Evolutionary conservation across 2,888 invertebrate species (phyloP).

Genomic region (Drosophila leonis): DNA sequence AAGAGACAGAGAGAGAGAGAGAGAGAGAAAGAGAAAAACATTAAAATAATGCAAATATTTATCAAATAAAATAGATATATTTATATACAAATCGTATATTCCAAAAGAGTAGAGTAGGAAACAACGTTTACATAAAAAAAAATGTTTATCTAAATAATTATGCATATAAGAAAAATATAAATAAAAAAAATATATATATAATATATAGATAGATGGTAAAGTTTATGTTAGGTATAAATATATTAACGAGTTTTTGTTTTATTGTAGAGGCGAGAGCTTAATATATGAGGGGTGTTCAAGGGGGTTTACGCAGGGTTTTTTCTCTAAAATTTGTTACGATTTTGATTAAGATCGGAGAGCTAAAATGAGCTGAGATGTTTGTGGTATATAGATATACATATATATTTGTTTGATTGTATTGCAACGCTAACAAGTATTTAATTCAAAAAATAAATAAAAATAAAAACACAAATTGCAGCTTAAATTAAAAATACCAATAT

Average conservation of each 20-base stretch:
- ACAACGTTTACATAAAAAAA: slow-evolving; percentile 66
- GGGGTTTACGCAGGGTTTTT: slow-evolving; percentile 13
- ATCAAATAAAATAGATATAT: not conserved
- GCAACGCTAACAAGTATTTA: slow-evolving; percentile 20
- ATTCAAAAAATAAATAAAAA: slow-evolving; percentile 6
- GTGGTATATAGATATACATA: slow-evolving; percentile 10
- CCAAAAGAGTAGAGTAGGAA: slow-evolving; percentile 18
- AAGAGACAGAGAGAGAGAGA: slow-evolving; percentile 7
- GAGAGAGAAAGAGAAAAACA: slow-evolving; percentile 11
- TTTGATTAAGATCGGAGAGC: slow-evolving; percentile 13
- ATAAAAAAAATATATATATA: not conserved
- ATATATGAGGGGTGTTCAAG: slow-evolving; percentile 25
- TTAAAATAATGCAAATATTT: slow-evolving; percentile 40
- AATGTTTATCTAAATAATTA: slow-evolving; percentile 49
- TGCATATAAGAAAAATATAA: slow-evolving; percentile 29
- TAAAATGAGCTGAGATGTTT: slow-evolving; percentile 40
- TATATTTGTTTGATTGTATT: slow-evolving; percentile 8
- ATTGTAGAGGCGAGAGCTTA: slow-evolving; percentile 51
- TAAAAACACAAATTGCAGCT: slow-evolving; percentile 27
- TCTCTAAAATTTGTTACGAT: slow-evolving; percentile 1
- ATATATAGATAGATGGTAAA: slow-evolving; percentile 15
- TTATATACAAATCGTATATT: slow-evolving; percentile 23
- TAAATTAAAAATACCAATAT: slow-evolving; percentile 10
- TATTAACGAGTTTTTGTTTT: slow-evolving; percentile 38
- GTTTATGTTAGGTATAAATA: slow-evolving; percentile 17